Base-by-base conservation (phyloP, 2,888 invertebrate species). In the Agonum fuliginosum region DNA sequence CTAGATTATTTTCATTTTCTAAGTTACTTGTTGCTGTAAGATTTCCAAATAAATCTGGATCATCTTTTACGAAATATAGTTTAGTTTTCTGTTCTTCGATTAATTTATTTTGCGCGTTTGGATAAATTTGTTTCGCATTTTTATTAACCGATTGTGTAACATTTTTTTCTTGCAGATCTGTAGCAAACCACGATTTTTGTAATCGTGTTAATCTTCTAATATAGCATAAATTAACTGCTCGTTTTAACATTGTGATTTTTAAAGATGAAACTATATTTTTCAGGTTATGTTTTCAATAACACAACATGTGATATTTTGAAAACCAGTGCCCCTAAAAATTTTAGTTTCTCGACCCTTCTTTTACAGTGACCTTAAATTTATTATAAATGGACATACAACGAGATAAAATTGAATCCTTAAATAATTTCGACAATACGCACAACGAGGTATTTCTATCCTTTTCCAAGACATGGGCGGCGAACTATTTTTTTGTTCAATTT, bases 31-130 rank as follows among this genome's bases (percentile, higher is more conserved):
- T 80, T 54, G 89, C 83, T 14, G 87, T 87, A 83, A 92, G 92
- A 12, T 87, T 87, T 10, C 92, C 92, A 83, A 92, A 92, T 12
- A 82, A 86, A 83, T 92, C 91, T 19, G 91, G 90, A 83, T 92
- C 90, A 80, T 84, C 81, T 82, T 85, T 85, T 19, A 85, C 70
- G 17, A 77, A 70, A 37, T 54, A 58, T 27, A 51, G 37, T 48
- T 75, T 65, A 67, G 14, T 10, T 27, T 27, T 12, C 27, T 58
- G 58, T 65, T 58, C 58, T 46, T 74, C 43, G 8, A n/a, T n/a
- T 17, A 43, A 46, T 6, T 62, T 22, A 58, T 72, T 69, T 69
- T 22, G 10, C n/a, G 14, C 12, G 8, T 65, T 34, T 6, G 20
- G 12, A 0, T 2, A 3, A 12, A 12, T 27, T 46, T 19, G 12